These are phyloP conservation scores for Lomographa bimaculata DNA, from an alignment of 2,888 invertebrate species.

Conservation along the genomic window DNA sequence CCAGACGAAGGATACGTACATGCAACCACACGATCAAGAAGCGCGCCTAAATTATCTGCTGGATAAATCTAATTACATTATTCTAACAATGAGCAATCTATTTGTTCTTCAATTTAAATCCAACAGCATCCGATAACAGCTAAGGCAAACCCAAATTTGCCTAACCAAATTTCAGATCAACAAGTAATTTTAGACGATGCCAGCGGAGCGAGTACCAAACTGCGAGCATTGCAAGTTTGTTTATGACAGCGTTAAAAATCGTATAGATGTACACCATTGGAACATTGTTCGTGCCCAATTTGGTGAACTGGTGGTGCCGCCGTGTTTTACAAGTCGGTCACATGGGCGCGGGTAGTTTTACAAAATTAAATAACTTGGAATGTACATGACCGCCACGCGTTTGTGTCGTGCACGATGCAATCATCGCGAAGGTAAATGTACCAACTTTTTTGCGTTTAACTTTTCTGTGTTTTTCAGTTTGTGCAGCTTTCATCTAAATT, in stretches of 20 bases:
- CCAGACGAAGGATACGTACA: no score
- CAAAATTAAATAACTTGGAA: conserved; percentile 9
- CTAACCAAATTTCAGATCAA: conserved; percentile 9
- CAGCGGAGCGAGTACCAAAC: background rate
- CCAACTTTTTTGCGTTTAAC: no score
- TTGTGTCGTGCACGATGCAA: background rate
- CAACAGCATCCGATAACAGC: background rate
- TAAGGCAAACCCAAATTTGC: conserved; percentile 1
- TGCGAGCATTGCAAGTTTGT: background rate
- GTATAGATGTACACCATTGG: background rate
- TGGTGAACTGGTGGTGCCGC: background rate
- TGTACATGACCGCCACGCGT: conserved; percentile 3
- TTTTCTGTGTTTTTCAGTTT: no score
- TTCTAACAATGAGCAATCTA: no score
- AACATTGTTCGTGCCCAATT: conserved; percentile 1
- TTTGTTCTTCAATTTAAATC: no score
- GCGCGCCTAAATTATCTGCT: no score
- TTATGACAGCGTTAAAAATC: background rate
- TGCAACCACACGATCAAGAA: no score
- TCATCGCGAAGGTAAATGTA: background rate
- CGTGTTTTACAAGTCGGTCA: conserved; percentile 6
- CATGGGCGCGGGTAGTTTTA: conserved; percentile 1
- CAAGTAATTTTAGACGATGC: conserved; percentile 3
- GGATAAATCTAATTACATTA: no score
- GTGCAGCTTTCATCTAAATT: no score